Evolutionary conservation across 2,113 vertebrate species (phyloP).

Genomic region (Gobiocypris rarus): DNA sequence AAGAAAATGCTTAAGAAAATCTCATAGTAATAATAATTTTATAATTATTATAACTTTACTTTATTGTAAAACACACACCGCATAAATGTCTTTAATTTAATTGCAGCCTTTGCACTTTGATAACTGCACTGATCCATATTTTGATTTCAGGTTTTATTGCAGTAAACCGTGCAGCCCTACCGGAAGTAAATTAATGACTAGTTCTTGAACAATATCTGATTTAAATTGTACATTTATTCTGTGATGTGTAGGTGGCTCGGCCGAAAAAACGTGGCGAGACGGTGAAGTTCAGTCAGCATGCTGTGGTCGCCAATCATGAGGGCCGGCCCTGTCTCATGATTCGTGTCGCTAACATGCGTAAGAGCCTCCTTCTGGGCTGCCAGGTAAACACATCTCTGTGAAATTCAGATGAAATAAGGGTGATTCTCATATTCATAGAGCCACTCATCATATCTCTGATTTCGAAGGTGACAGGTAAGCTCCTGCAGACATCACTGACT

Average conservation of each 20-base stretch:
- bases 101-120: background rate
- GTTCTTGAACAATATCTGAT: background rate
- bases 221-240: background rate
- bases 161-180: background rate
- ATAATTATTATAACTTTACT: too few species aligned
- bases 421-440: background rate
- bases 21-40: too few species aligned
- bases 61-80: background rate
- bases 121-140: background rate
- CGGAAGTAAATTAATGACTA: background rate
- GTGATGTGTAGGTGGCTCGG: conserved; percentile 79
- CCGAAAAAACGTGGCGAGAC: conserved; percentile 95
- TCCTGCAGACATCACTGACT: conserved; percentile 90
- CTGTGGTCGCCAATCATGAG: conserved; percentile 86
- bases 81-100: background rate
- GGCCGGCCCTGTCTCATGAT: conserved; percentile 93
- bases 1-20: too few species aligned
- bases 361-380: conserved; percentile 92
- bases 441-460: conserved; percentile 51
- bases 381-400: conserved; percentile 69
- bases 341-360: conserved; percentile 96
- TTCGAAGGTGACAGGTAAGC: conserved; percentile 87
- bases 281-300: conserved; percentile 94
- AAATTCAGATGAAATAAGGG: background rate
- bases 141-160: background rate